Evolutionary conservation across 1,140 invertebrate genomes (phyloP), one percentile per base, ranked within the genome.

Genomic region (Aphaenogaster floridana): DNA sequence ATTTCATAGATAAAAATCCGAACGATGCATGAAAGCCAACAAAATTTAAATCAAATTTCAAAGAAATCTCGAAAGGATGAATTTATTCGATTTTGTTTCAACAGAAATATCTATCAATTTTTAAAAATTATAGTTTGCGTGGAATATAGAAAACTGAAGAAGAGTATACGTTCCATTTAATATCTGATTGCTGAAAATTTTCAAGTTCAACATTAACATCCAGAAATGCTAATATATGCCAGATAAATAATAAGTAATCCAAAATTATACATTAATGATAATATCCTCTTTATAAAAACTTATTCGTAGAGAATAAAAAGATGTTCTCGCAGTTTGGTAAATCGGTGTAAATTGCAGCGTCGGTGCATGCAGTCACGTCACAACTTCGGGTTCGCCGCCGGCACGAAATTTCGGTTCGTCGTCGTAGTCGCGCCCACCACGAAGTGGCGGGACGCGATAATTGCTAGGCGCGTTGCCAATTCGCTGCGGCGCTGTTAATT

Each of bases 401-500:
- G 72, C 50, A 57, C 50, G 77, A 84, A 90, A 90, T 87, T 90
- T 90, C 50, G 48, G 42, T 57, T 34, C 36, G 89, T 66, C 84
- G 83, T 80, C 78, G 66, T 59, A 74, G 80, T 59, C 68, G 66
- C 52, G 61, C 50, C 83, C 85, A 83, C 87, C 76, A 91, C 87
- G 74, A 77, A 84, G 85, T 86, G 89, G 50, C 89, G 81, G 89
- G 90, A 91, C 89, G 87, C 90, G 90, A 91, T 91, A 91, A 91
- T 91, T 91, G 85, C 90, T 86, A 91, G 90, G 90, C 90, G 85
- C 88, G 87, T 91, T 91, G 90, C 90, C 90, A 91, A 91, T 91
- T 91, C 90, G 89, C 45, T 76, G 90, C 86, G 79, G 84, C 59
- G 64, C 71, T 86, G 88, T 91, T 91, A 91, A 91, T 91, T 91